Percentiles rank a stretch among this genome's conserved stretches.
Evolutionary conservation across 2,888 invertebrate genomes (phyloP).

Genomic region (Zootermopsis nevadensis): DNA sequence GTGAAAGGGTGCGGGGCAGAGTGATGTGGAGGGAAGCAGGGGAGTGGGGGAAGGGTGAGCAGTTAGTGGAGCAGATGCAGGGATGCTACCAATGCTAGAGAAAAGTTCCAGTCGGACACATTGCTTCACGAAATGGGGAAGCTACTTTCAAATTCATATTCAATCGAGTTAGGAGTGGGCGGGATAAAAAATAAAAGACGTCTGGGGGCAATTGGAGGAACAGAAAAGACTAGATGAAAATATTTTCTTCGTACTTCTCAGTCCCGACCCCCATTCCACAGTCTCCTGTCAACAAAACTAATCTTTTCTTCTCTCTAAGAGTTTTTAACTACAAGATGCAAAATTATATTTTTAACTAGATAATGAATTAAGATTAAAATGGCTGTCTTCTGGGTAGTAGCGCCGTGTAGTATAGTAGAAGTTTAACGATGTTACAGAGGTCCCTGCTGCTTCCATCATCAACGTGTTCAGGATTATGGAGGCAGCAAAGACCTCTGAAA

Average conservation of each 20-base stretch:
- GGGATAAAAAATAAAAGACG: neutral
- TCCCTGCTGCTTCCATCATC: too few relatives aligned
- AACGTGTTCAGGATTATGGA: too few relatives aligned
- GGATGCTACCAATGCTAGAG: conserved; percentile 15
- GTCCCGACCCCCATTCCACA: neutral
- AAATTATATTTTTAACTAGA: conserved; percentile 33
- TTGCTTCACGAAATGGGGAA: conserved; percentile 36
- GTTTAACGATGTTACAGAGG: too few relatives aligned
- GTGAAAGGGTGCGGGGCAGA: conserved; percentile 22
- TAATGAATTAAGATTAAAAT: too few relatives aligned
- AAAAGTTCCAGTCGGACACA: conserved; percentile 1
- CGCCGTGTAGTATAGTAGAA: too few relatives aligned
- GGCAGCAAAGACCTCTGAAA: too few relatives aligned
- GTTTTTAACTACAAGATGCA: conserved; percentile 22
- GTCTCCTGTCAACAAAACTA: conserved; percentile 37
- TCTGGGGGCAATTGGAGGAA: neutral
- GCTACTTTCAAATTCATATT: conserved; percentile 43
- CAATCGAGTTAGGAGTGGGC: conserved; percentile 35
- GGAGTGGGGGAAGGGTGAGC: neutral
- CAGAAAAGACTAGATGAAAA: conserved; percentile 33
- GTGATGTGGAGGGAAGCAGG: neutral
- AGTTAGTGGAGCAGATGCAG: neutral
- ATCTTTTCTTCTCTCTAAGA: conserved; percentile 29
- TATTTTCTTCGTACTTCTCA: conserved; percentile 34
- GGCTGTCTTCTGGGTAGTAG: too few relatives aligned